Base-by-base conservation (phyloP, 2,888 invertebrate genomes). In the Oscheius myriophilus region DNA sequence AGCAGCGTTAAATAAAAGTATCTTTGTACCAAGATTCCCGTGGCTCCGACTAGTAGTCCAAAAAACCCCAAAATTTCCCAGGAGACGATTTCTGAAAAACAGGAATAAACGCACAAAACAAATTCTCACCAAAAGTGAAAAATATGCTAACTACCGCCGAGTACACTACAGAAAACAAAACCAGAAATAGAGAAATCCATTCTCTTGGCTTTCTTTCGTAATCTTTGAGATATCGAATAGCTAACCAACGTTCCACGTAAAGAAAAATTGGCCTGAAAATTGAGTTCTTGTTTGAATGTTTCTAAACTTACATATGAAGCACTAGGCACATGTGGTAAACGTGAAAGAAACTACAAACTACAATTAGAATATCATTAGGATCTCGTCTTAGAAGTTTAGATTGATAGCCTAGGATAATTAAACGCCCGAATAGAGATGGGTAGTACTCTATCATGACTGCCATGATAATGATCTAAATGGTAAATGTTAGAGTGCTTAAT, bases 351-450 rank as follows among this genome's bases (percentile, higher is more conserved):
- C 23, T 23, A 26, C 21, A 54, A 16, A 58, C 16, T 21, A 58
- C 16, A 21, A 43, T 42, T 42, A 45, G 23, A 43, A 21, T 16
- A 12, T 21, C 7, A 3, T 39, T n/a, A 14, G 25, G 21, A 3
- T 42, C 43, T 14, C 43, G 42, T 23, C 18, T 12, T 11, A 58
- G 21, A 18, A 61, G 7, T 1, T 33, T 16, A 0, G 26, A 26
- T 46, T 61, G 61, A 49, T 23, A 61, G 49, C n/a, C 23, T 16
- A 61, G 9, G 33, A 45, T 46, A 16, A 43, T 57, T 1, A 61
- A 11, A 33, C 61, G 41, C 18, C 43, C 18, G n/a, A 26, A 21
- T 9, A 58, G 41, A 42, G 42, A 58, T 7, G 42, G 41, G 23
- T 42, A 58, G 42, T 58, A 58, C 25, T 58, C 18, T 11, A 43